Base-by-base conservation (phyloP, 2,888 invertebrate genomes). In the Tiliacea aurago region DNA sequence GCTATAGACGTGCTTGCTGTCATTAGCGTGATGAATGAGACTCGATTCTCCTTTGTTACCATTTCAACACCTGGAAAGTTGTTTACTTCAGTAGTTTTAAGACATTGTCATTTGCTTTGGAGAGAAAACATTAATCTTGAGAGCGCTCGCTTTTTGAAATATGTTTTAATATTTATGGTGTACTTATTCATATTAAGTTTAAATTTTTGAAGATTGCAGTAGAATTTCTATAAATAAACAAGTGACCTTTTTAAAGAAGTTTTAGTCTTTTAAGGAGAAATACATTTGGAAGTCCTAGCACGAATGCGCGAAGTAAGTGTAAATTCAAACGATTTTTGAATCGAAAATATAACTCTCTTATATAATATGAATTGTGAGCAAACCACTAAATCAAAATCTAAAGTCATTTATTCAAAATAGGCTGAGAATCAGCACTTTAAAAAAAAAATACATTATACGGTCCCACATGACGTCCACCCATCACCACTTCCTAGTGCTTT, bases 1-100 rank as follows among this genome's bases (percentile, higher is more conserved):
- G 98, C 97, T 61, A 70, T 28, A 37, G 81, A 84, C 20, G 97
- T 80, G 13, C 97, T 96, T 76, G 97, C 97, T 87, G 97, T 96
- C 83, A 97, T 95, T 84, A 97, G 94, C 75, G 85, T 87, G 81
- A 90, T 87, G 64, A 90, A 92, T 66, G 84, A 47, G 10, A 86
- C 81, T 77, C 89, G 87, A 74, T 86, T 83, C 63, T 87, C 89
- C 20, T 87, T 86, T 66, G 87, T 90, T 28, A 90, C 89, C 77
- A 88, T 79, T 84, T 91, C 91, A 37, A 90, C 87, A 73, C 88
- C 91, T 92, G 84, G 18, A 90, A 91, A 66, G 33, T 56, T 68
- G 74, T 83, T 58, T 67, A 62, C 20, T 66, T 65, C 23, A 70
- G 45, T 81, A 53, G 66, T 73, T 67, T 58, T 69, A 64, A 68